Base-by-base conservation (phyloP, 2,888 invertebrate species). In the Platyscelio sp. region DNA sequence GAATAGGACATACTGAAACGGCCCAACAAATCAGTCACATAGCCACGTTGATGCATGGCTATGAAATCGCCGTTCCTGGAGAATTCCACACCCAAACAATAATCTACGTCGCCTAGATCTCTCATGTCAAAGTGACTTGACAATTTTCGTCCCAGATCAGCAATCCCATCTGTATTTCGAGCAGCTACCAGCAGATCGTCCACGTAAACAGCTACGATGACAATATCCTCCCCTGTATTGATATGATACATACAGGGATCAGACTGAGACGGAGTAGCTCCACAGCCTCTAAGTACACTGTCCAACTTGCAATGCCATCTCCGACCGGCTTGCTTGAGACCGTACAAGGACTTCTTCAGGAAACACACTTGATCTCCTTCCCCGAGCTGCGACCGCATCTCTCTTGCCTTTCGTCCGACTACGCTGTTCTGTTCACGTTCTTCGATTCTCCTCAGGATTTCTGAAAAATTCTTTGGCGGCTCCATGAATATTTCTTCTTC, bases 401-500 rank as follows among this genome's bases (percentile, higher is more conserved):
- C 22, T 3, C 13, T 33, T 5, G 74, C 54, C 56, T 87, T 88
- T 20, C 86, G 38, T 24, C 84, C 85, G 9, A 88, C 85, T 9
- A 86, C 84, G 1, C 75, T 75, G 7, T 68, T 54, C 15, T 74
- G 83, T 29, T 85, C 70, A 0, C 74, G 33, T 3, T 75, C 74
- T 1, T 61, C n/a, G 3, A 75, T 75, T 40, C 63, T 63, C 11
- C n/a, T 24, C 29, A 63, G 29, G n/a, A 61, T 61, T 3, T 60
- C 20, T 3, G 1, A 1, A 1, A 46, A 11, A 20, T 61, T 33
- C 56, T 72, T 72, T 13, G 71, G 71, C 0, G 46, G 18, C n/a
- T 58, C 43, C 71, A 71, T 71, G 0, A 43, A 11, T 6, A 71
- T 15, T 0, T 46, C 20, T 13, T 71, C 71, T 18, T 71, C 46